Evolutionary conservation across 2,797 vertebrate genomes (phyloP).

Genomic region (Neoniphon sammara): DNA sequence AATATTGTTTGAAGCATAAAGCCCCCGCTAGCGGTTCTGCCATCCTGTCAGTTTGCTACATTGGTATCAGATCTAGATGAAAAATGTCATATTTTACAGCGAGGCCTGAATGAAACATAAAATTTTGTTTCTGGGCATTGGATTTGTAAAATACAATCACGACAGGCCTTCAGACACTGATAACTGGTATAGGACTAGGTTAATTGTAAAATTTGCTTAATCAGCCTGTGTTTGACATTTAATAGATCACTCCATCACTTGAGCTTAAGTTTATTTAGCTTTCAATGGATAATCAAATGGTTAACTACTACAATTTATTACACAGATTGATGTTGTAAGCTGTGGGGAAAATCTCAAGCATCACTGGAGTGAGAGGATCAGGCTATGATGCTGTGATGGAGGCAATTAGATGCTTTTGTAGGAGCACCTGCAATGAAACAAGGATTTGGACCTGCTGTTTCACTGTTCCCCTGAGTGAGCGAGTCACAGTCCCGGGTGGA

Average conservation of each 20-base stretch:
- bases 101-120: slow-evolving; percentile 39
- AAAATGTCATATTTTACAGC: slow-evolving; percentile 57
- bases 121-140: slow-evolving; percentile 42
- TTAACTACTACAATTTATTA: slow-evolving; percentile 68
- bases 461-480: slow-evolving; percentile 49
- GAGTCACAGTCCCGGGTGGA: slow-evolving; percentile 47
- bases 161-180: slow-evolving; percentile 50
- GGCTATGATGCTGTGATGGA: slow-evolving; percentile 49
- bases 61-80: slow-evolving; percentile 55
- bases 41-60: slow-evolving; percentile 40
- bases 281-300: slow-evolving; percentile 65
- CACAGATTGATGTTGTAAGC: slow-evolving; percentile 62
- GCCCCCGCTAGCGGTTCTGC: slow-evolving; percentile 22
- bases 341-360: slow-evolving; percentile 64
- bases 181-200: slow-evolving; percentile 41
- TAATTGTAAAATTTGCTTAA: slow-evolving; percentile 58
- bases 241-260: slow-evolving; percentile 60
- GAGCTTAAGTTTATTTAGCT: slow-evolving; percentile 69
- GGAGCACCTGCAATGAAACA: slow-evolving; percentile 75
- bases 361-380: slow-evolving; percentile 65
- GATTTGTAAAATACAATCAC: slow-evolving; percentile 36
- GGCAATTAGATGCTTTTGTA: slow-evolving; percentile 79
- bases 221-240: slow-evolving; percentile 70
- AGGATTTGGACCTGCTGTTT: slow-evolving; percentile 71
- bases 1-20: slow-evolving; percentile 40